These are phyloP conservation scores for Polyommatus iphigenia DNA, from an alignment of 2,888 invertebrate species.

Conservation along the genomic window DNA sequence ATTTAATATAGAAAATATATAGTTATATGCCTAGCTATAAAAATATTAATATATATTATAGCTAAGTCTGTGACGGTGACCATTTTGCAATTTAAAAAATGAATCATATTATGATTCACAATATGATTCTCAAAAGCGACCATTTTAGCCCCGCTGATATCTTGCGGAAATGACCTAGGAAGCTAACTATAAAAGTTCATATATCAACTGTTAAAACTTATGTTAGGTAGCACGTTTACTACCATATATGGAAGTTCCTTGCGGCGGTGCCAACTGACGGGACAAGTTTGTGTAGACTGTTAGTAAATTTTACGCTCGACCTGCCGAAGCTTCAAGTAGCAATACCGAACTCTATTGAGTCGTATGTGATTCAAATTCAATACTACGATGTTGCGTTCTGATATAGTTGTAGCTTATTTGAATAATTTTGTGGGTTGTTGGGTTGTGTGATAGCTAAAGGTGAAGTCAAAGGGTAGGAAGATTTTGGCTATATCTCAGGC, in stretches of 20 bases:
- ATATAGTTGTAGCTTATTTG: not conserved
- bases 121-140: no score
- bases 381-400: not conserved
- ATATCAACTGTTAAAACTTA: not conserved
- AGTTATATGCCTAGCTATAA: no score
- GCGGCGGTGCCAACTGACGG: conserved; percentile 42
- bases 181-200: not conserved
- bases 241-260: conserved; percentile 38
- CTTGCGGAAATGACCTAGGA: no score
- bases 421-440: not conserved
- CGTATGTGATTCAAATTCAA: not conserved
- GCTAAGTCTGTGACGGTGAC: no score
- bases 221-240: not conserved
- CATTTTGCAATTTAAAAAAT: no score
- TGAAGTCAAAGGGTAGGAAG: no score
- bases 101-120: no score
- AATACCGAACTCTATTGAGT: conserved; percentile 30
- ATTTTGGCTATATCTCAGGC: no score
- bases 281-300: conserved; percentile 51
- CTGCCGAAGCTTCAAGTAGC: conserved; percentile 37
- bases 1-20: no score
- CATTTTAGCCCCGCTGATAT: no score
- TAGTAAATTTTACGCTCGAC: conserved; percentile 51
- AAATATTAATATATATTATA: no score
- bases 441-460: no score